A percentile compares a stretch with the other conserved stretches of the same genome.
phyloP scores from a whole-genome alignment of 2,797 vertebrate genomes.

The Martes flavigula region DNA sequence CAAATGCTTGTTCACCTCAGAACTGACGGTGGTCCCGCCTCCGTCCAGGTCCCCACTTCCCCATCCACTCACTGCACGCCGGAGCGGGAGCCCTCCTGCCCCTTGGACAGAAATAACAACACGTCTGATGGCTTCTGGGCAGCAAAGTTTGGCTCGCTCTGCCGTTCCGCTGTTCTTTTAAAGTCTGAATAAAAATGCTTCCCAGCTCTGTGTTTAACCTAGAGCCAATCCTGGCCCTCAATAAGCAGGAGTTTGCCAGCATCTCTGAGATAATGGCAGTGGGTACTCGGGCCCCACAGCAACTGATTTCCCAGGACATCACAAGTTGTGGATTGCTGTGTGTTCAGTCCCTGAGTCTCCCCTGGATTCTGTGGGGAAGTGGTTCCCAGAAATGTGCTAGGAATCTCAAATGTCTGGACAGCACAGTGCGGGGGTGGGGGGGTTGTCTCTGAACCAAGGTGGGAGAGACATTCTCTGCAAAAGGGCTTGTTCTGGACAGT shows the following conservation, averaged over 20 bases:
- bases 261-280: neutral
- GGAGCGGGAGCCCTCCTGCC: neutral
- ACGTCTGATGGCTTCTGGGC: slow-evolving; percentile 10
- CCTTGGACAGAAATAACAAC: neutral
- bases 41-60: neutral
- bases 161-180: slow-evolving; percentile 56
- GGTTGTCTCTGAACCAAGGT: no score
- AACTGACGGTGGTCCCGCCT: rapidly evolving
- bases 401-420: neutral
- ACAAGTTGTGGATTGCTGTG: neutral
- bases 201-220: slow-evolving; percentile 60
- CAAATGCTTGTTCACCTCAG: neutral
- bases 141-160: neutral
- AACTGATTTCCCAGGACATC: no score
- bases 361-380: neutral
- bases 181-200: slow-evolving; percentile 59
- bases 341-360: neutral
- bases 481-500: rapidly evolving
- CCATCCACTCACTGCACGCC: neutral
- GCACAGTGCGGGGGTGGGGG: rapidly evolving
- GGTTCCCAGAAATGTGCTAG: neutral
- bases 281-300: neutral
- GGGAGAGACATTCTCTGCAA: neutral
- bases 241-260: neutral
- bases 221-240: neutral